A percentile compares a stretch with the other conserved stretches of the same genome.
Conservation (phyloP, 2,888 invertebrate genomes). For the Drosophila pegasa region DNA sequence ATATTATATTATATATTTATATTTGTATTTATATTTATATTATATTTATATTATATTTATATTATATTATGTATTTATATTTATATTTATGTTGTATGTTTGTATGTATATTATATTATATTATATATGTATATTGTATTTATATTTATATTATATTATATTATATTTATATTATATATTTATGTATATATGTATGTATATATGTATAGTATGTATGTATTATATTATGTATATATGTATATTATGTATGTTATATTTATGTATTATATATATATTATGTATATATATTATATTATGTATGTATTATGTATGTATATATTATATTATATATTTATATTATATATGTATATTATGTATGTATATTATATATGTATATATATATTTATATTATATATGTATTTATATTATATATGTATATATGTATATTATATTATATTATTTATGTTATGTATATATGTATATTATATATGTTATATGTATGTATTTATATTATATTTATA, state of each 20-base stretch:
- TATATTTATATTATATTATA: slow-evolving; percentile 1
- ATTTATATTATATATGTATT: background rate
- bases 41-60: background rate
- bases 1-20: slow-evolving; percentile 1
- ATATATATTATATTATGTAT: background rate
- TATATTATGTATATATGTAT: background rate
- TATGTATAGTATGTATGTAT: background rate
- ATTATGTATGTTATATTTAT: slow-evolving; percentile 3
- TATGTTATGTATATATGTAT: background rate
- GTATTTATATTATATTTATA: slow-evolving; percentile 1
- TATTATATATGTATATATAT: too few species aligned
- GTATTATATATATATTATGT: background rate
- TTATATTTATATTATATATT: background rate
- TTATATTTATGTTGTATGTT: background rate
- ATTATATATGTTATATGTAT: slow-evolving; percentile 3
- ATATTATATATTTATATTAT: background rate
- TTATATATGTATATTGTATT: background rate
- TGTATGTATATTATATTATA: too few species aligned
- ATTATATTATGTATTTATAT: slow-evolving; percentile 1
- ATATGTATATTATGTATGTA: background rate
- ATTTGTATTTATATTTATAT: too few species aligned
- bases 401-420: background rate
- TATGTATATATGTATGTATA: too few species aligned
- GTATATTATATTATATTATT: slow-evolving; percentile 1
- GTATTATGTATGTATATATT: background rate